Evolutionary conservation across 1,140 invertebrate species (phyloP), one percentile per base, ranked within the genome.

Genomic region (Lucilia cuprina): DNA sequence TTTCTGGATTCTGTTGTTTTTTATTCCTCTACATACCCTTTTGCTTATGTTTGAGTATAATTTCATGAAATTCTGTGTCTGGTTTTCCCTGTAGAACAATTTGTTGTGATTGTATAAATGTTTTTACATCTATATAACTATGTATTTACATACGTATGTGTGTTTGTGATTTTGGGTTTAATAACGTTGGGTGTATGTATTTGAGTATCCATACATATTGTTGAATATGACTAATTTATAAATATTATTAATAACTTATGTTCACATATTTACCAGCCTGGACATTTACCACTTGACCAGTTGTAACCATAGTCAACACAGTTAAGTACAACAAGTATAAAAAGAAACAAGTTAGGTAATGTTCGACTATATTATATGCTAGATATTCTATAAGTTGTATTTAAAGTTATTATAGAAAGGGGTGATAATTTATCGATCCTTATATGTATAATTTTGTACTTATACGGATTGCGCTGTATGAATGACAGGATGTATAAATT

Each of bases 161-260:
- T 49, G 49, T 14, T 12, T 9, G 13, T 9, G 9, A 49, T 5
- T 8, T 41, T 41, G 41, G 5, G 41, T 41, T 41, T 41, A 41
- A 41, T 5, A 41, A 41, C 41, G 0, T 41, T 41, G 41, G 5
- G 41, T 41, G 41, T 41, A 5, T 41, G 5, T 41, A 10, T 41
- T 41, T 41, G 41, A 41, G 41, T 30, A 3, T 41, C 41, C n/a
- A 17, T 30, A 3, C 50, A 35, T 5, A 77, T 41, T 80, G 77
- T 49, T 7, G 17, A 50, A 25, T 80, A 49, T 80, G 41, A 80
- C 77, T 80, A 80, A 80, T 80, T 80, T 80, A 80, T 80, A 80
- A 80, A 80, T 80, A 21, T 80, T 21, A 50, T 80, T 80, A 80
- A 80, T 80, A 80, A 80, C 77, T 21, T 70, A 21, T 21, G n/a